These are phyloP conservation scores for Solea senegalensis DNA, from an alignment of 2,113 vertebrate species.

Conservation along the genomic window DNA sequence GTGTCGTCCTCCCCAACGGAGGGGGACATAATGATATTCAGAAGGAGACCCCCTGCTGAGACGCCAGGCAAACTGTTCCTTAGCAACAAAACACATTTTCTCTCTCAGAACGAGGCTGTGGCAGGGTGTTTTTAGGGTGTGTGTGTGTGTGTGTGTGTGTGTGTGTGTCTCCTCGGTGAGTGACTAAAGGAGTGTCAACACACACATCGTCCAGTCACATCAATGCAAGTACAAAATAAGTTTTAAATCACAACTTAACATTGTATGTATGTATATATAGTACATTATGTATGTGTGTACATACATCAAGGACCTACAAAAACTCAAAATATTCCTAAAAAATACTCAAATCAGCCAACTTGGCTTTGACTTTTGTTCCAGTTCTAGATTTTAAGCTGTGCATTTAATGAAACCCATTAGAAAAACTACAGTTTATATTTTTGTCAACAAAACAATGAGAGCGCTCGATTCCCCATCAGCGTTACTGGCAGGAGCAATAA, in stretches of 20 bases:
- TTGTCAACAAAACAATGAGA: background rate
- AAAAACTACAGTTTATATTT: background rate
- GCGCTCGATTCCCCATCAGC: background rate
- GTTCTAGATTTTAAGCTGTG: background rate
- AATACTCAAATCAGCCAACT: background rate
- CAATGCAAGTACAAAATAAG: background rate
- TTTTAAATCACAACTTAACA: background rate
- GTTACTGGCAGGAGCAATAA: background rate
- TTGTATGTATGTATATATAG: too few species aligned
- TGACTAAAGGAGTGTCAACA: too few species aligned
- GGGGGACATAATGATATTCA: slow-evolving; percentile 80
- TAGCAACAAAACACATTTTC: slow-evolving; percentile 82
- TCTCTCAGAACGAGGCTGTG: slow-evolving; percentile 43
- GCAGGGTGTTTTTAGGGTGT: slow-evolving; percentile 18
- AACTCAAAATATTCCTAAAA: too few species aligned
- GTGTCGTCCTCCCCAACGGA: slow-evolving; percentile 68
- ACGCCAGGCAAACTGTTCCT: slow-evolving; percentile 79
- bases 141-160: slow-evolving; percentile 4
- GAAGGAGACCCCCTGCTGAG: slow-evolving; percentile 73
- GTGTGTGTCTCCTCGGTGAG: slow-evolving; percentile 1
- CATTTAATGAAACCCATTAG: slow-evolving; percentile 4
- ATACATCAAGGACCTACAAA: too few species aligned
- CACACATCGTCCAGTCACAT: too few species aligned
- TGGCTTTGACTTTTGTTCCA: background rate
- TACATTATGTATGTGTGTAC: too few species aligned